These are phyloP conservation scores for Synanthedon tipuliformis DNA, from an alignment of 2,888 invertebrate genomes.

Conservation along the genomic window DNA sequence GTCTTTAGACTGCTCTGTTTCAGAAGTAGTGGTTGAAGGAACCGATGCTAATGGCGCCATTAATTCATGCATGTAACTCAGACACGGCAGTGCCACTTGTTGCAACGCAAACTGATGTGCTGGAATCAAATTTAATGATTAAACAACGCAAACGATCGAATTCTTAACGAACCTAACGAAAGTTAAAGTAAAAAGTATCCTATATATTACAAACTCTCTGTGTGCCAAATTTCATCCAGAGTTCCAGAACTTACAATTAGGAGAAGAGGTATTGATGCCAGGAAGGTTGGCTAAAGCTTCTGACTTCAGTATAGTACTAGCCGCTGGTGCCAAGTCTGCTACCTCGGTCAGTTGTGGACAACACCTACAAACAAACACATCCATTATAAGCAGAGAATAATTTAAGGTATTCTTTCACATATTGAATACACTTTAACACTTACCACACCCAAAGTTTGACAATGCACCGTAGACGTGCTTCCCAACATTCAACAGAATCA, in stretches of 20 bases:
- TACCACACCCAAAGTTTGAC: constrained; percentile 82
- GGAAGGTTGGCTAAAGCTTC: constrained; percentile 51
- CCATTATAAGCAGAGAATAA: not conserved
- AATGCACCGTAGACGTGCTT: constrained; percentile 87
- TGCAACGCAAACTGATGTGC: constrained; percentile 89
- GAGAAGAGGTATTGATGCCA: constrained; percentile 53
- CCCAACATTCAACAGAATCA: constrained; percentile 90
- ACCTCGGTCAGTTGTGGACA: constrained; percentile 62
- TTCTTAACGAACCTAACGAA: no score
- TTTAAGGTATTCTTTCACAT: not conserved
- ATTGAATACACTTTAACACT: constrained; percentile 9
- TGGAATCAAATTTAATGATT: constrained; percentile 17
- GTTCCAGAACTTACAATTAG: constrained; percentile 57
- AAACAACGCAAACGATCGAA: no score
- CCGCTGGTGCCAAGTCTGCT: constrained; percentile 54
- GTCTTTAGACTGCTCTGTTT: constrained; percentile 38
- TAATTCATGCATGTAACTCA: constrained; percentile 88
- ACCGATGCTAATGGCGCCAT: constrained; percentile 73
- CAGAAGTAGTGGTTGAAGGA: constrained; percentile 17
- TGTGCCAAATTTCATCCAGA: no score
- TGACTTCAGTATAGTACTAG: constrained; percentile 42
- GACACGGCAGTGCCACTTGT: constrained; percentile 90
- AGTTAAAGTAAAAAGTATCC: no score
- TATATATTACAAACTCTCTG: no score
- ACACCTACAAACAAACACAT: constrained; percentile 34